phyloP scores from a whole-genome alignment of 2,888 invertebrate genomes.

The Spilosoma lubricipeda region DNA sequence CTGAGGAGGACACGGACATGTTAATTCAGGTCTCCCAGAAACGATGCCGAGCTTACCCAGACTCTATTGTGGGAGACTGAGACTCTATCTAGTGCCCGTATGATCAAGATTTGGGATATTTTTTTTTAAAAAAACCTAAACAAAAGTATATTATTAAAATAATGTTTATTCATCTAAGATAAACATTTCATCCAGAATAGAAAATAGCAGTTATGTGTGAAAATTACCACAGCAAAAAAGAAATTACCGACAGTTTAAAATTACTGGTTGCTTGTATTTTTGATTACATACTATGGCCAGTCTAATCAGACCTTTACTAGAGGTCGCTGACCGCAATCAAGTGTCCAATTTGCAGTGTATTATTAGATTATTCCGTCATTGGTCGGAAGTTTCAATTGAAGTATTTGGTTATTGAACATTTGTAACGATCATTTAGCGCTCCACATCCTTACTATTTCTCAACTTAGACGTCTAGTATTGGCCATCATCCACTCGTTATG shows the following conservation, averaged over 20 bases:
- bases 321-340: conserved; percentile 16
- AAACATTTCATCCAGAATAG: neutral
- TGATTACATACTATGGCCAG: neutral
- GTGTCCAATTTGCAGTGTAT: conserved; percentile 27
- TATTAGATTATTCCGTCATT: conserved; percentile 29
- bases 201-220: neutral
- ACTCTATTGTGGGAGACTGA: too few relatives aligned
- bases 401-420: conserved; percentile 10
- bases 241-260: neutral
- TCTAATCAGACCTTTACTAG: neutral
- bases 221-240: neutral
- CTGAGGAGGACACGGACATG: too few relatives aligned
- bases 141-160: neutral
- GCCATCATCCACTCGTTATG: neutral
- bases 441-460: neutral
- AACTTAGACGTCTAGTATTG: neutral
- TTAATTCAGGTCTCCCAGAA: too few relatives aligned
- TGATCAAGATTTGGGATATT: too few relatives aligned
- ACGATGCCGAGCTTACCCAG: too few relatives aligned
- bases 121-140: too few relatives aligned
- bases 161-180: neutral
- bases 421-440: neutral
- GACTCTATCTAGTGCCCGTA: neutral
- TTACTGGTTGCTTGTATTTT: neutral
- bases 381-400: conserved; percentile 18